Base-by-base conservation (phyloP, 53 echinoderm and acorn worm genomes). In the Pentamera pediparva region DNA sequence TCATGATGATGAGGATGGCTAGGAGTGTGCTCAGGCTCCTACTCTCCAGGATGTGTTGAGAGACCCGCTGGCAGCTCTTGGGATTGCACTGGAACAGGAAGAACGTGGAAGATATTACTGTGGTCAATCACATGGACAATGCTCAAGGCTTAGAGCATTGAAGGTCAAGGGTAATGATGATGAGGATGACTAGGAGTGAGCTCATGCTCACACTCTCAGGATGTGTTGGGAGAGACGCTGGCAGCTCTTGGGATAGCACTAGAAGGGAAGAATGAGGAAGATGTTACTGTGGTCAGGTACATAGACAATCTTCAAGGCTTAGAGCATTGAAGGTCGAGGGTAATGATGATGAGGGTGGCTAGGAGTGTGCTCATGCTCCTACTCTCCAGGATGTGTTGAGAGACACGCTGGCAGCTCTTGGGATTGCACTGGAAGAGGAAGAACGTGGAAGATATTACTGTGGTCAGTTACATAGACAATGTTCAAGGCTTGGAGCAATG, bases 141-240 rank as follows among this genome's bases (percentile, higher is more conserved):
- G n/a, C n/a, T n/a, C n/a, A n/a, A n/a, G n/a, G n/a, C n/a, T n/a
- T n/a, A n/a, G n/a, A n/a, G n/a, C n/a, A n/a, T n/a, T n/a, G n/a
- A n/a, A n/a, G n/a, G n/a, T n/a, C n/a, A n/a, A n/a, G n/a, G n/a
- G n/a, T n/a, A n/a, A n/a, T n/a, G n/a, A n/a, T n/a, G n/a, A n/a
- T n/a, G n/a, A n/a, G n/a, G n/a, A n/a, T n/a, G n/a, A n/a, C 93
- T 32, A 93, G 62, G 69, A 86, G 63, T 4, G 93, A 93, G 40
- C 93, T 89, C 36, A 86, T 61, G 28, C 82, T 86, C 13, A 89
- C 45, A 51, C 89, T 93, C 57, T 83, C 89, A 89, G 69, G 61
- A 93, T 89, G 54, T 74, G 79, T 27, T 83, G 83, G 24, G 93
- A 93, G 37, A 93, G 50, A 28, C 77, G 51, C 62, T 81, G 72